Conservation (phyloP, 2,113 vertebrate genomes). For the Sinocyclocheilus grahami region DNA sequence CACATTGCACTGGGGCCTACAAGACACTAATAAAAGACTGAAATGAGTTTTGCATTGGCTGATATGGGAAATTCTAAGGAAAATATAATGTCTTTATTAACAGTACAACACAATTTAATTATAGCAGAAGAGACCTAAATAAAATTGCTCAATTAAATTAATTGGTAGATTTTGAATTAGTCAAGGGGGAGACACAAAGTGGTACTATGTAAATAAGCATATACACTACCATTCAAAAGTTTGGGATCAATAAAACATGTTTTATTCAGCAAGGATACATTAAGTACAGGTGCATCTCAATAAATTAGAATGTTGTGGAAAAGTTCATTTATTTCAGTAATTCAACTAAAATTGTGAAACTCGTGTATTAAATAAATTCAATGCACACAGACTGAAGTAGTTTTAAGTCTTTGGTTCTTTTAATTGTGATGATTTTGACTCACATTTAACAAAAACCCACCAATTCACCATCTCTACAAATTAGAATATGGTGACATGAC, state of each 20-base stretch:
- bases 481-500: no score
- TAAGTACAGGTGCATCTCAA: background rate
- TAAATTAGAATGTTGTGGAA: no score
- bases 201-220: background rate
- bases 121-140: no score
- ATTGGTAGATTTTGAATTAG: background rate
- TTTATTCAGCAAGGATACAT: background rate
- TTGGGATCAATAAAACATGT: background rate
- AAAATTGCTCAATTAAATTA: background rate
- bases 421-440: no score
- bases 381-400: no score
- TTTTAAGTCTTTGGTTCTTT: no score
- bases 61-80: background rate
- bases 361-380: no score
- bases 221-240: background rate
- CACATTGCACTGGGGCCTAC: conserved; percentile 11
- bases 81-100: background rate
- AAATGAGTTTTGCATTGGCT: background rate
- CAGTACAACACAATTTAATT: background rate
- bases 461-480: no score
- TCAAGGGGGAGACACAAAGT: background rate
- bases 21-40: background rate
- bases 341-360: no score
- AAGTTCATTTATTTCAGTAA: no score
- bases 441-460: background rate